A percentile compares a stretch with the other conserved stretches of the same genome.
Evolutionary conservation across 2,113 vertebrate species (phyloP).

Genomic region (Phrynosoma blainvillii): DNA sequence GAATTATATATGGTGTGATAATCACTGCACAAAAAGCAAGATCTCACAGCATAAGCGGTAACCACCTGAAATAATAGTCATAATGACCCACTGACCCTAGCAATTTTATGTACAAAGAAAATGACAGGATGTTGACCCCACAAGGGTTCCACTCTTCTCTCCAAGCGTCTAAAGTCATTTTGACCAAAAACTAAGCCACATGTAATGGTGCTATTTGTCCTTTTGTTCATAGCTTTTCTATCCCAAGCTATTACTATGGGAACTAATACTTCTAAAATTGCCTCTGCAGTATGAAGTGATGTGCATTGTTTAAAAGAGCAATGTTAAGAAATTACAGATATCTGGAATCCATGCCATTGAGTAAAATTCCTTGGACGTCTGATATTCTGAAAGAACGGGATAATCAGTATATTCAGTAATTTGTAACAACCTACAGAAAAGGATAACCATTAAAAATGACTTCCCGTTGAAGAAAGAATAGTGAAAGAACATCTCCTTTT

Average conservation of each 20-base stretch:
- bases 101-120: not conserved
- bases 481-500: too few relatives aligned
- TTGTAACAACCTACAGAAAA: not conserved
- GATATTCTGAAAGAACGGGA: not conserved
- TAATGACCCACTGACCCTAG: not conserved
- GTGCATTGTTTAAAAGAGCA: not conserved
- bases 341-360: not conserved
- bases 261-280: not conserved
- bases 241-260: too few relatives aligned
- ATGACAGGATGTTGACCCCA: not conserved
- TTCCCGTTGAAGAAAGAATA: too few relatives aligned
- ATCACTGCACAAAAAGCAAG: not conserved
- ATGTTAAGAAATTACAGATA: not conserved
- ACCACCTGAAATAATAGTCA: conserved; percentile 8
- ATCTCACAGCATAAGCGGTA: too few relatives aligned
- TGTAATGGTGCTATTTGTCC: too few relatives aligned
- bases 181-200: too few relatives aligned
- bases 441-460: too few relatives aligned
- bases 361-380: not conserved
- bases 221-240: too few relatives aligned
- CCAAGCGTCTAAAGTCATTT: not conserved
- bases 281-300: not conserved
- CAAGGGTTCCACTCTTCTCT: not conserved
- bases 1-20: conserved; percentile 1
- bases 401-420: not conserved